These are phyloP conservation scores for Labia minor DNA, from an alignment of 2,888 invertebrate genomes.

Conservation along the genomic window DNA sequence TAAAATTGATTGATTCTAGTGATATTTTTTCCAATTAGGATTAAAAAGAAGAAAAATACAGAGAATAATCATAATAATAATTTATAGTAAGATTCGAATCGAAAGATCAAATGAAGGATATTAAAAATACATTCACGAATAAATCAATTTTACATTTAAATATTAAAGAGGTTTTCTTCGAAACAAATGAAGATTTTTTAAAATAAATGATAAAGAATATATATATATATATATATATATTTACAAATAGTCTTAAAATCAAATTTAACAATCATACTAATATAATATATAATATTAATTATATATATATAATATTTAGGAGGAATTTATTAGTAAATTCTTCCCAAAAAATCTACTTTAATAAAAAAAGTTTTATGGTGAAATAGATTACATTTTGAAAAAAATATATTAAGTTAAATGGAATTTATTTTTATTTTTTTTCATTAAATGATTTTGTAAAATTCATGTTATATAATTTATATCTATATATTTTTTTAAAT, in stretches of 20 bases:
- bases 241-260: not conserved
- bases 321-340: not conserved
- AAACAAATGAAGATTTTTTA: not conserved
- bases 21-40: constrained; percentile 4
- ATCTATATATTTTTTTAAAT: not conserved
- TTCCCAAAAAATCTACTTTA: not conserved
- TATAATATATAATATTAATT: not conserved
- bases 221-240: not conserved
- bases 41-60: not conserved
- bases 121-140: constrained; percentile 13
- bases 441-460: not conserved
- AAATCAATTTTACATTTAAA: not conserved
- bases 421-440: not conserved
- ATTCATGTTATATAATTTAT: not conserved
- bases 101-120: not conserved
- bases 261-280: not conserved
- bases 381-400: not conserved
- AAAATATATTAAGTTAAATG: not conserved
- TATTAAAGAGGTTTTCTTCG: constrained; percentile 13
- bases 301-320: no score
- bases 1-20: not conserved
- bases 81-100: not conserved
- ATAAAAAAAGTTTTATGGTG: not conserved
- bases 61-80: no score
- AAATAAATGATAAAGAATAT: not conserved